A percentile compares a stretch with the other conserved stretches of the same genome.
phyloP scores from a whole-genome alignment of 2,797 vertebrate species.

The Pseudochirops cupreus region DNA sequence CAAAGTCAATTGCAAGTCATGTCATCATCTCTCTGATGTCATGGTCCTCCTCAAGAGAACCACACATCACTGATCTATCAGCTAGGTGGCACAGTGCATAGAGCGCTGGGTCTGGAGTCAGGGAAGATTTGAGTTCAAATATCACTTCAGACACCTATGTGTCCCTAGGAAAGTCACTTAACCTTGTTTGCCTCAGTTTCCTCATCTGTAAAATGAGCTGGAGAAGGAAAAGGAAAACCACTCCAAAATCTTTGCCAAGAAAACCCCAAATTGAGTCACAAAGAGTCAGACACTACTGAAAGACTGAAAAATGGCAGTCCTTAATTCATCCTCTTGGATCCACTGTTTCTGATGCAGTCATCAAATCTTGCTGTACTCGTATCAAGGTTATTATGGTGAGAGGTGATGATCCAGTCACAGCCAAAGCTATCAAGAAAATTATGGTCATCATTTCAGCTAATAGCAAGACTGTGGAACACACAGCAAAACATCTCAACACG shows the following conservation, averaged over 20 bases:
- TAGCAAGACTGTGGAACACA: slow-evolving; percentile 77
- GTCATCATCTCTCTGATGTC: too few species aligned
- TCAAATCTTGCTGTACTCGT: slow-evolving; percentile 79
- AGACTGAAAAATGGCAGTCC: slow-evolving; percentile 69
- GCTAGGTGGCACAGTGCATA: not conserved
- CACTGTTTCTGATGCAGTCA: slow-evolving; percentile 79
- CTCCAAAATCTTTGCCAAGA: too few species aligned
- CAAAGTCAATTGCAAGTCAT: too few species aligned
- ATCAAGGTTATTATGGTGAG: slow-evolving; percentile 84
- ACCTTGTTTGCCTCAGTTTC: not conserved
- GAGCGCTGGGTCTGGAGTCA: not conserved
- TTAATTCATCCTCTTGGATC: slow-evolving; percentile 80
- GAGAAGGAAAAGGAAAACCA: not conserved
- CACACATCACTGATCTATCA: not conserved
- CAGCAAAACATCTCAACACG: slow-evolving; percentile 76
- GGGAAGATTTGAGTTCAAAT: not conserved
- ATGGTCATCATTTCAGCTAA: slow-evolving; percentile 82
- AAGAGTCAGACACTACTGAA: too few species aligned
- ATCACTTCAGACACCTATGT: not conserved
- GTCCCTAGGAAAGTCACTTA: not conserved
- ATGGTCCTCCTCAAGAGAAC: too few species aligned
- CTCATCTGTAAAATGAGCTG: not conserved
- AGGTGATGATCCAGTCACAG: slow-evolving; percentile 78
- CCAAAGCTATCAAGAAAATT: slow-evolving; percentile 80
- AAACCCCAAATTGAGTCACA: too few species aligned